Percentiles rank a stretch among this genome's conserved stretches.
phyloP scores from a whole-genome alignment of 2,797 vertebrate species.

The Melanotaenia nigrans region DNA sequence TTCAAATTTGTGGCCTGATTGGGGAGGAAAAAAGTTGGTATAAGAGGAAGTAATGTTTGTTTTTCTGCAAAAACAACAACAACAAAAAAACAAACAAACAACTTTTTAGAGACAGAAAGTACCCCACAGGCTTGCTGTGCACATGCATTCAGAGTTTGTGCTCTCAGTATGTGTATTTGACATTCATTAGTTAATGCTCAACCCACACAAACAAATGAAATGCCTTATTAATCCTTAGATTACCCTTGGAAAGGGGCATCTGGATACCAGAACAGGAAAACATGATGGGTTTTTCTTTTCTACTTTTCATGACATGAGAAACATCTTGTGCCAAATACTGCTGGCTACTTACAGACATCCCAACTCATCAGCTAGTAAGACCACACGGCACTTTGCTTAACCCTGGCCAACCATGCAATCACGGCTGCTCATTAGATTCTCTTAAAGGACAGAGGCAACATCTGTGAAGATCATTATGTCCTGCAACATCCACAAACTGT shows the following conservation, averaged over 20 bases:
- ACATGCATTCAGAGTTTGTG: constrained; percentile 30
- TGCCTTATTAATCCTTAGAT: constrained; percentile 55
- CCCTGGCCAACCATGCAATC: constrained; percentile 74
- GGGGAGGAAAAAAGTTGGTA: constrained; percentile 14
- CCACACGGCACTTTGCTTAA: constrained; percentile 61
- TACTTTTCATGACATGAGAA: constrained; percentile 66
- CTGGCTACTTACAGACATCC: constrained; percentile 70
- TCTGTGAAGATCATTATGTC: constrained; percentile 80
- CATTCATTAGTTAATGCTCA: constrained; percentile 41
- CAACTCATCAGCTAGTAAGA: constrained; percentile 74
- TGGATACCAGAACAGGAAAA: constrained; percentile 70
- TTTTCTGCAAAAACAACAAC: constrained; percentile 22
- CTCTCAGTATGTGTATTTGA: constrained; percentile 18
- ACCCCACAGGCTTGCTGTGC: constrained; percentile 18
- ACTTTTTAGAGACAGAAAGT: constrained; percentile 42
- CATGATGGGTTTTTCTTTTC: constrained; percentile 64
- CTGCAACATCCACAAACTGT: constrained; percentile 71
- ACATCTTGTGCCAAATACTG: constrained; percentile 67
- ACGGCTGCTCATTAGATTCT: constrained; percentile 74
- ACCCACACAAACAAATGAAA: constrained; percentile 48
- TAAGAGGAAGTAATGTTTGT: constrained; percentile 31
- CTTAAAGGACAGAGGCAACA: constrained; percentile 77
- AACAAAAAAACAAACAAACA: constrained; percentile 17
- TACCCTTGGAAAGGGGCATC: constrained; percentile 54
- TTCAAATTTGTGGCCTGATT: constrained; percentile 27